Evolutionary conservation across 2,888 invertebrate genomes (phyloP), one percentile per base, ranked within the genome.

Genomic region (Harpagoxenus sublaevis): DNA sequence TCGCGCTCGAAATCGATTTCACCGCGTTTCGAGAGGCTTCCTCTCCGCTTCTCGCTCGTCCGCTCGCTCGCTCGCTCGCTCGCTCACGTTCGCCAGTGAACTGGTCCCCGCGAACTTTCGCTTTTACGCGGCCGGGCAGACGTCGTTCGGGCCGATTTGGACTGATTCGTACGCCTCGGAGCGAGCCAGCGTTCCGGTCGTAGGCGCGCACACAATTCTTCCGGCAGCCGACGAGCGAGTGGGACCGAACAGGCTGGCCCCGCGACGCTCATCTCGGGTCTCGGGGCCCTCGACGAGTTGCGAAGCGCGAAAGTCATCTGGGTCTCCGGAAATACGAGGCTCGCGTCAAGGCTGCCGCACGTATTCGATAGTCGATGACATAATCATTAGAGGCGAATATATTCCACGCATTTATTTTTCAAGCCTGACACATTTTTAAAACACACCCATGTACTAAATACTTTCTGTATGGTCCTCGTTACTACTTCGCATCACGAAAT

Each of bases 11-110:
- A 66, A 66, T 55, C 77, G 77, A 78, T 78, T 75, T 75, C 75
- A 75, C 75, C 65, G 73, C 70, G 45, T n/a, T 31, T 45, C 60
- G 85, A 85, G 70, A 60, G 63, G 57, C 62, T 71, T 75, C 74
- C 48, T 75, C 62, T 28, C 66, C 48, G 48, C 71, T 60, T 51
- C 55, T 83, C 68, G 73, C 55, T 82, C 53, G n/a, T 53, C 77
- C 65, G 70, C 48, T 73, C 48, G 45, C 15, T 68, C 68, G 23
- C 15, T 68, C 68, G 23, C 55, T 28, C 65, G 23, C 39, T 51
- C 62, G 18, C 35, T 55, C 39, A 23, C 70, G 31, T 28, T 48
- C 55, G n/a, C 31, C 31, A 9, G 35, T 60, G 23, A 12, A 74
- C 63, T 55, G 57, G 53, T 57, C 60, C 28, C 74, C 23, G 51